Evolutionary conservation across 2,113 vertebrate species (phyloP), one percentile per base, ranked within the genome.

Genomic region (Condylura cristata): DNA sequence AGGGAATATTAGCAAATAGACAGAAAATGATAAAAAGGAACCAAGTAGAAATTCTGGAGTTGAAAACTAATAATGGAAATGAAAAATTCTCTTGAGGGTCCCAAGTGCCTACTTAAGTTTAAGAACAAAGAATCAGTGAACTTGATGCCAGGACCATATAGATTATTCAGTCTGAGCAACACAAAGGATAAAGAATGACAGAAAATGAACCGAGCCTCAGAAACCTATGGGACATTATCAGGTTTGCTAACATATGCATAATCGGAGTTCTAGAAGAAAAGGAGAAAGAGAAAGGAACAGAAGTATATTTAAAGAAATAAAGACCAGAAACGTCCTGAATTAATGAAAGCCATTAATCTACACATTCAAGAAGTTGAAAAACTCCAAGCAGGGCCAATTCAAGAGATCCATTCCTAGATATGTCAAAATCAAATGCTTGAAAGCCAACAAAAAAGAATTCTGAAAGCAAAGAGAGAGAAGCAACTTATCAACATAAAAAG

Each of bases 41-140:
- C 3, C 30, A 80, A 91, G 70, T 1, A 92, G 53, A 72, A 76
- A 87, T 76, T 68, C 71, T 85, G 14, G 53, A 81, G 46, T 71
- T 84, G 22, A 79, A 88, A 91, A 86, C 61, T 12, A 81, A 46
- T 70, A 41, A 75, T 48, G 37, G 13, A 81, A 93, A 66, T 30
- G n/a, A 87, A 80, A 81, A 85, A 71, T 70, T 65, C 60, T 65
- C n/a, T 39, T 56, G 41, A 74, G 11, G 26, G 16, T 70, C 22
- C 8, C 46, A 41, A 75, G 4, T 75, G 37, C 44, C 14, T 46
- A 80, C 84, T 16, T 58, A 37, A 89, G 34, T 18, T 68, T 28
- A n/a, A 81, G 41, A 91, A 88, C 24, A 86, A 91, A 75, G 82
- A 89, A 74, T 79, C 18, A 24, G 44, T 65, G 44, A 86, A 61